Evolutionary conservation across 2,888 invertebrate species (phyloP).

Genomic region (Eristalis arbustorum): DNA sequence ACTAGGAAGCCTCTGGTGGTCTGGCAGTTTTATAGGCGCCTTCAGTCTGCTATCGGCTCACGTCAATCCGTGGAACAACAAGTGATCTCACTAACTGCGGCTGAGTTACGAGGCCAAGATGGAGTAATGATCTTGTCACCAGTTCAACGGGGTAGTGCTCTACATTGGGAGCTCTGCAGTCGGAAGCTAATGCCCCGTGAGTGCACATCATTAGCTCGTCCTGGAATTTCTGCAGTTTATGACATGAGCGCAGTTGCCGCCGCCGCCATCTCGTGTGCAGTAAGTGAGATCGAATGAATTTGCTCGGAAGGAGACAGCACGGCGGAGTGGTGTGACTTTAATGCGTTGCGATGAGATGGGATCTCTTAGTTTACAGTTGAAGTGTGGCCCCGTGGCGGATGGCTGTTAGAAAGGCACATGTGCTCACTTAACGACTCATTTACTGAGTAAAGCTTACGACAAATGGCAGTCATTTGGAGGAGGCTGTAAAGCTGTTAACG

Average conservation of each 20-base stretch:
- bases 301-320: background rate
- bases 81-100: background rate
- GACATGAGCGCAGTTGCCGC: background rate
- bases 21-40: background rate
- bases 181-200: background rate
- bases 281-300: background rate
- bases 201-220: background rate
- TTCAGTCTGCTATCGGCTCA: background rate
- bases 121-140: background rate
- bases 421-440: background rate
- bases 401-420: background rate
- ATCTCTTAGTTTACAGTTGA: background rate
- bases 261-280: background rate
- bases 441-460: background rate
- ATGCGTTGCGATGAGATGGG: background rate
- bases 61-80: background rate
- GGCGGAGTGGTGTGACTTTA: background rate
- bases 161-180: background rate
- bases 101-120: background rate
- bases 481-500: background rate
- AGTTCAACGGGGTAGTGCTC: background rate
- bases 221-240: background rate
- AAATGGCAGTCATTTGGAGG: background rate
- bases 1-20: background rate
- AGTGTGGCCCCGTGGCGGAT: background rate